Conservation (phyloP, 2,797 vertebrate species). For the Scomberomorus guttatus region DNA sequence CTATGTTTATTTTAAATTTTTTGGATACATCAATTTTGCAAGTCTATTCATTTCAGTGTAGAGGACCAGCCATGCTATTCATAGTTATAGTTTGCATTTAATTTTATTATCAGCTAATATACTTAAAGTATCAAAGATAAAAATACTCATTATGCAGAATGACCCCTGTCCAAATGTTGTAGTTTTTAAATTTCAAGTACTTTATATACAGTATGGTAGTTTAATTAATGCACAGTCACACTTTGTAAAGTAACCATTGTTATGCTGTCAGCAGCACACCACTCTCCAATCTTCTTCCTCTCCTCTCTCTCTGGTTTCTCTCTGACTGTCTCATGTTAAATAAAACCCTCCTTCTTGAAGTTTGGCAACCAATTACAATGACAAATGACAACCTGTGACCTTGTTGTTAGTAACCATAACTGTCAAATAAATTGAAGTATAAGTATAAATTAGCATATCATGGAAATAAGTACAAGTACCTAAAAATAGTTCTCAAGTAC, state of each 20-base stretch:
- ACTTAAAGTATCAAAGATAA: too few species aligned
- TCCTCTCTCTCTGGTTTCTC: neutral
- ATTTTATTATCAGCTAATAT: too few species aligned
- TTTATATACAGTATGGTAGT: neutral
- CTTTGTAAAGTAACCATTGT: neutral
- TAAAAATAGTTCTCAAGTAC: too few species aligned
- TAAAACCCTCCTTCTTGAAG: too few species aligned
- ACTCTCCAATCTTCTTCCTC: too few species aligned
- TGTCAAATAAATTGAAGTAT: neutral
- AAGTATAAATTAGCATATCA: too few species aligned
- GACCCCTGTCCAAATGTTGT: neutral
- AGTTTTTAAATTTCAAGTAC: neutral
- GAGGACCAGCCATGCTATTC: neutral
- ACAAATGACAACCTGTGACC: neutral
- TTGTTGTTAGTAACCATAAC: neutral
- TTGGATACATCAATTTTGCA: neutral
- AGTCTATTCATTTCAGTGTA: neutral
- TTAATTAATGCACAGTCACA: neutral
- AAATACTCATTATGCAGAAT: too few species aligned
- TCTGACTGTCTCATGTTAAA: too few species aligned
- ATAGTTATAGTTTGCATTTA: neutral
- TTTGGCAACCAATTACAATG: too few species aligned
- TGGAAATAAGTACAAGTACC: neutral
- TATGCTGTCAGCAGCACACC: too few species aligned
- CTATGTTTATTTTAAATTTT: neutral